Evolutionary conservation across 92 coral and sea anemone species (phyloP).

Genomic region (Zoanthus sansibaricus): DNA sequence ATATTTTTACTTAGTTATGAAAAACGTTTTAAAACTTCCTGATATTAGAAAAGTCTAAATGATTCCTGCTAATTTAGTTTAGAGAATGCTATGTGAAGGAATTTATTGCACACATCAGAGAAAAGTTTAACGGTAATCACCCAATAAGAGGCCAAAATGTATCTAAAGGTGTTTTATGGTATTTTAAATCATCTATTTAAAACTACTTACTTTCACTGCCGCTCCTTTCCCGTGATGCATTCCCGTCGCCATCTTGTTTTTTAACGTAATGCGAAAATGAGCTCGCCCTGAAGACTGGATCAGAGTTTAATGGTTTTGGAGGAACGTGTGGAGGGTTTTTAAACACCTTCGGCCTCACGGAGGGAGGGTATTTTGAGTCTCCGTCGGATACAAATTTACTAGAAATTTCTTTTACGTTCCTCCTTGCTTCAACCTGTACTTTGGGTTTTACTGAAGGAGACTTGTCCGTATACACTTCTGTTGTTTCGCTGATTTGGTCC

Average conservation of each 20-base stretch:
- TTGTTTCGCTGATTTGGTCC: conserved; percentile 4
- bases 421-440: background rate
- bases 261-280: background rate
- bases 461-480: background rate
- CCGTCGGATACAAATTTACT: background rate
- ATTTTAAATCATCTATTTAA: background rate
- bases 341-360: conserved; percentile 86
- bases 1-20: no score
- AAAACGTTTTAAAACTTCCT: no score
- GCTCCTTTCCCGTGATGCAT: conserved; percentile 19
- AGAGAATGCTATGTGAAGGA: no score
- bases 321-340: conserved; percentile 80
- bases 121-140: no score
- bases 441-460: conserved; percentile 30
- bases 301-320: conserved; percentile 73
- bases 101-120: no score
- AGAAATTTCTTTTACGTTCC: conserved; percentile 16
- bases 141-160: no score
- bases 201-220: conserved; percentile 41
- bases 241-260: background rate
- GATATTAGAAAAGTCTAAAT: no score
- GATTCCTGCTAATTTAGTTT: no score
- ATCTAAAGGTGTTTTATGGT: no score
- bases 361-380: conserved; percentile 61
- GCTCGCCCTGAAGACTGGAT: conserved; percentile 22